Percentiles rank a stretch among this genome's conserved stretches.
Evolutionary conservation across 2,888 invertebrate genomes (phyloP).

Genomic region (Hyles lineata): DNA sequence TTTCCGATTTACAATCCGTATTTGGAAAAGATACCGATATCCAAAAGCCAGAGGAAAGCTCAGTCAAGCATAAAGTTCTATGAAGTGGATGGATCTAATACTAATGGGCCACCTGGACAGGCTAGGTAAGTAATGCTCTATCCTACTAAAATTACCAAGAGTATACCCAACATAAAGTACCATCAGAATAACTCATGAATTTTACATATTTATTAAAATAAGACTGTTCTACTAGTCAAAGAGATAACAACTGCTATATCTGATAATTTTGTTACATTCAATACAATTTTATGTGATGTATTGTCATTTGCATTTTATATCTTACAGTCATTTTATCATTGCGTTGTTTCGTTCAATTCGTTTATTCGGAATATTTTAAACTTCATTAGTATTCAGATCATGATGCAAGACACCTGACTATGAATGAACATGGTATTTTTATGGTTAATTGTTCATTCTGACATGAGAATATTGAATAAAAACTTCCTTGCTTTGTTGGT

Average conservation of each 20-base stretch:
- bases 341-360: neutral
- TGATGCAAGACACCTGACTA: neutral
- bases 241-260: too few species aligned
- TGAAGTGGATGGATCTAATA: conserved; percentile 95
- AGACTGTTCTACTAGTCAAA: too few species aligned
- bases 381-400: conserved; percentile 6
- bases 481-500: too few species aligned
- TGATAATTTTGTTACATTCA: too few species aligned
- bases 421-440: neutral
- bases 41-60: conserved; percentile 91
- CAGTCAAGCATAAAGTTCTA: conserved; percentile 97
- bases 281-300: neutral
- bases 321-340: neutral
- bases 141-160: neutral
- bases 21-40: conserved; percentile 94
- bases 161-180: neutral
- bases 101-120: conserved; percentile 88
- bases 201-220: neutral
- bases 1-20: conserved; percentile 99
- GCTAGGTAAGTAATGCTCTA: conserved; percentile 69
- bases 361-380: conserved; percentile 6
- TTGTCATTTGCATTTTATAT: neutral
- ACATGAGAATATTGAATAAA: neutral
- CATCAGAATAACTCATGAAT: too few species aligned
- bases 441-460: neutral